Evolutionary conservation across 2,113 vertebrate genomes (phyloP).

Genomic region (Petaurus breviceps): DNA sequence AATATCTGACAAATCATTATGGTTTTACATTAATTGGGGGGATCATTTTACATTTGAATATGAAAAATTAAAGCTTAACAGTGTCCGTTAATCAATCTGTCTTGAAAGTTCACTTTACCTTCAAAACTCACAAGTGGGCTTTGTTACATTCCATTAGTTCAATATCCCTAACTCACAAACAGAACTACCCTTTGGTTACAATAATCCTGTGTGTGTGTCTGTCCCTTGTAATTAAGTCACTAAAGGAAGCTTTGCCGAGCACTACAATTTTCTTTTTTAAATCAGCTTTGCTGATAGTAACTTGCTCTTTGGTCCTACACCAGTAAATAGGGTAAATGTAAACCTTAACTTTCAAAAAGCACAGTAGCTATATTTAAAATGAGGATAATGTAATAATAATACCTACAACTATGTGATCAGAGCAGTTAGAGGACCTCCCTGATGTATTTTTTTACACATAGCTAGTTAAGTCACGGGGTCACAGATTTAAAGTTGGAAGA

Average conservation of each 20-base stretch:
- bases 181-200: neutral
- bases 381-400: neutral
- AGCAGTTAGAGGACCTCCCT: neutral
- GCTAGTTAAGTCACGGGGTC: neutral
- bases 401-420: neutral
- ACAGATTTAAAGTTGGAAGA: neutral
- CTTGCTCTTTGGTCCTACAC: neutral
- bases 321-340: neutral
- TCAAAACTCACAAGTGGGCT: neutral
- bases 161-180: neutral
- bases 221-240: neutral
- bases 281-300: neutral
- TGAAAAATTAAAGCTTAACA: slow-evolving; percentile 41
- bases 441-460: neutral
- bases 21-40: neutral
- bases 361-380: neutral
- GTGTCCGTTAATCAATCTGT: slow-evolving; percentile 1
- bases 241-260: slow-evolving; percentile 1
- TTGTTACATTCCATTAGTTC: neutral
- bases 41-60: slow-evolving; percentile 28
- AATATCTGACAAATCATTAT: neutral
- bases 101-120: slow-evolving; percentile 3
- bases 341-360: slow-evolving; percentile 3
- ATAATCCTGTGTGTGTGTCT: neutral
- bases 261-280: neutral